phyloP scores from a whole-genome alignment of 2,113 vertebrate species.

The Forbesichthys agassizii region DNA sequence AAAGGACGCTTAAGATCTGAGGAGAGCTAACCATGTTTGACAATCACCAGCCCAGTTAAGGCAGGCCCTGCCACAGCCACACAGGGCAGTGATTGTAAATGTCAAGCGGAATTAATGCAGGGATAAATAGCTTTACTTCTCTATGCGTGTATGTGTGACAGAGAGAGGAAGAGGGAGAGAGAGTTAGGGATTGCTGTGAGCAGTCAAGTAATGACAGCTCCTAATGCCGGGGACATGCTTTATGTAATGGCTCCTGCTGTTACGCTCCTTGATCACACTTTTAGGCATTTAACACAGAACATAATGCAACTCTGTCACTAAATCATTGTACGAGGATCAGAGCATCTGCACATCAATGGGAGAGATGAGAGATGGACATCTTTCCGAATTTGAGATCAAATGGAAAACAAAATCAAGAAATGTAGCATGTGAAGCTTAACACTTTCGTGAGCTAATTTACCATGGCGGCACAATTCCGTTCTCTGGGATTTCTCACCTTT shows the following conservation, averaged over 20 bases:
- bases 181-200: constrained; percentile 16
- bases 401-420: constrained; percentile 28
- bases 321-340: too few relatives aligned
- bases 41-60: constrained; percentile 78
- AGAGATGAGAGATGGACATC: background rate
- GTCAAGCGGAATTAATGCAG: constrained; percentile 78
- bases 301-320: too few relatives aligned
- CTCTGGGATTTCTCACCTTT: constrained; percentile 32
- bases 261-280: background rate
- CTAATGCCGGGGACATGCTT: constrained; percentile 27
- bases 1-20: constrained; percentile 69
- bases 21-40: constrained; percentile 77
- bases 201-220: constrained; percentile 43
- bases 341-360: background rate
- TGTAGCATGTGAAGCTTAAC: constrained; percentile 25
- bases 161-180: constrained; percentile 32
- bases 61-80: constrained; percentile 73
- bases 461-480: constrained; percentile 12
- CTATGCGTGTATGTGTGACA: constrained; percentile 25
- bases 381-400: background rate
- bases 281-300: too few relatives aligned
- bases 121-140: constrained; percentile 74
- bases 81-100: constrained; percentile 79
- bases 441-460: constrained; percentile 38
- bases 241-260: background rate